phyloP scores from a whole-genome alignment of 2,113 vertebrate genomes.

The Psettodes erumei region DNA sequence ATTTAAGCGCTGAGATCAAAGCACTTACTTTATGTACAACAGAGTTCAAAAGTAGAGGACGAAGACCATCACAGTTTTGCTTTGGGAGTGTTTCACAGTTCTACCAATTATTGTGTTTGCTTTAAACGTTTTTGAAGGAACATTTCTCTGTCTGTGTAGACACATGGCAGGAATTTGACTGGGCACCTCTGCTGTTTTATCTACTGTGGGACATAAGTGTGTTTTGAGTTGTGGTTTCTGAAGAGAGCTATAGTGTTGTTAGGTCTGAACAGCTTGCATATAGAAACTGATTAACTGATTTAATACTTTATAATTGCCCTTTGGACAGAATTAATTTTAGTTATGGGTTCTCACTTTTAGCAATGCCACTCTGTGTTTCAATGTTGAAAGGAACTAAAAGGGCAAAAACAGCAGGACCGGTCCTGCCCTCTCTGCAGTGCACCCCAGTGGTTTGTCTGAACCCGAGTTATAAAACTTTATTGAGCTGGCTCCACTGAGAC shows the following conservation, averaged over 20 bases:
- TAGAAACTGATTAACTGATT: not conserved
- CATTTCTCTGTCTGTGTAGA: not conserved
- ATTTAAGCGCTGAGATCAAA: not conserved
- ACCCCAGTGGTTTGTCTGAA: slow-evolving; percentile 43
- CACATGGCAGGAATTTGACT: not conserved
- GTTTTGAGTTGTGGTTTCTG: not conserved
- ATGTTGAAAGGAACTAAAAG: slow-evolving; percentile 26
- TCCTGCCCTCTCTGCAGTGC: not conserved
- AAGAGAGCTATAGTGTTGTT: not conserved
- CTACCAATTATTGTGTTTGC: not conserved
- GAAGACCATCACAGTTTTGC: not conserved
- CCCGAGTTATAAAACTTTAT: slow-evolving; percentile 35
- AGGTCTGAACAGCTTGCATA: not conserved
- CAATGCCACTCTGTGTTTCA: not conserved
- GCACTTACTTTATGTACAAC: not conserved
- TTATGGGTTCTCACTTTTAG: slow-evolving; percentile 11
- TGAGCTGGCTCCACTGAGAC: slow-evolving; percentile 36
- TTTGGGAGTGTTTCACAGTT: not conserved
- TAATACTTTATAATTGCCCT: not conserved
- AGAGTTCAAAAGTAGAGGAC: not conserved
- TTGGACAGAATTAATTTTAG: not conserved
- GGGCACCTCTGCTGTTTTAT: not conserved
- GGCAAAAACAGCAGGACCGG: slow-evolving; percentile 34
- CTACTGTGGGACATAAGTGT: not conserved
- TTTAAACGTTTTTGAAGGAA: not conserved